Evolutionary conservation across 1,140 invertebrate species (phyloP).

Genomic region (Pseudobourletiella spinata): DNA sequence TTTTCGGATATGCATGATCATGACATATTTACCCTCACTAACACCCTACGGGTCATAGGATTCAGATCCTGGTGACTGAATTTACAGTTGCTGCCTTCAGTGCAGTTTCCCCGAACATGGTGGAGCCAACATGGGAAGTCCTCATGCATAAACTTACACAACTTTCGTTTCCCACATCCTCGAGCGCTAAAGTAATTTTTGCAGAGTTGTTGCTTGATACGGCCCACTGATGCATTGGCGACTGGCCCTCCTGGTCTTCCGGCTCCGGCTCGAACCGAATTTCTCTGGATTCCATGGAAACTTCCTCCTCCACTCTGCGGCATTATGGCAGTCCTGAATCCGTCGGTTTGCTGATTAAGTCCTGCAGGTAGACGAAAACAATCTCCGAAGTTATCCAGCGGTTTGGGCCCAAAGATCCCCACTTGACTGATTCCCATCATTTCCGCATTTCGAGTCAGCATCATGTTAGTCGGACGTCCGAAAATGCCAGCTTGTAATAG

Average conservation of each 20-base stretch:
- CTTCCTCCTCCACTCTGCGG: too few relatives aligned
- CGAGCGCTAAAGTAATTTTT: neutral
- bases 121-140: neutral
- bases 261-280: too few relatives aligned
- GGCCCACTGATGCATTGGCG: neutral
- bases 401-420: too few relatives aligned
- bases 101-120: neutral
- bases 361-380: neutral
- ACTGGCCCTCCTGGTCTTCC: neutral
- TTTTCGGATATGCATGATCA: too few relatives aligned
- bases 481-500: too few relatives aligned
- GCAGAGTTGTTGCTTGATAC: neutral
- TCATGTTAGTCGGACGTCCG: too few relatives aligned
- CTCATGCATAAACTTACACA: neutral
- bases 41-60: neutral
- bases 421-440: too few relatives aligned
- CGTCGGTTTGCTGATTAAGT: neutral
- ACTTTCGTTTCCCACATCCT: neutral
- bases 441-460: too few relatives aligned
- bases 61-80: neutral
- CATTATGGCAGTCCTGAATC: too few relatives aligned
- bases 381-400: too few relatives aligned
- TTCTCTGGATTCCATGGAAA: too few relatives aligned
- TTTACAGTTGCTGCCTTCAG: neutral
- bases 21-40: neutral